phyloP scores from a whole-genome alignment of 2,888 invertebrate species.

The Acrobasis consociella region DNA sequence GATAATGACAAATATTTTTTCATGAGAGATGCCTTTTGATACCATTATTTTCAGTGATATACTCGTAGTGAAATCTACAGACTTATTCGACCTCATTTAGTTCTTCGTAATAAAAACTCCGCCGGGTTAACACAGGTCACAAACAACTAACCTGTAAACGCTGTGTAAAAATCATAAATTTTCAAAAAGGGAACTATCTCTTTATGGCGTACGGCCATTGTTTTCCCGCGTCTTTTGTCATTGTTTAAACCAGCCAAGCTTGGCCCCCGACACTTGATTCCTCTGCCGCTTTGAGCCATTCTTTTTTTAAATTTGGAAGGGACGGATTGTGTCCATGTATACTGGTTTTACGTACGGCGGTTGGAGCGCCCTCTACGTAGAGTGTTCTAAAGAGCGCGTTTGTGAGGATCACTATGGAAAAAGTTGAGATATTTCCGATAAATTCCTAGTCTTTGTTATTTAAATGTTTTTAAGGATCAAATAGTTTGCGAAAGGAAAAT shows the following conservation, averaged over 20 bases:
- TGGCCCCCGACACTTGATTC: conserved; percentile 43
- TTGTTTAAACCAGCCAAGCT: conserved; percentile 42
- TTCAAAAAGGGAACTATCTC: conserved; percentile 46
- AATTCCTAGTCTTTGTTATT: conserved; percentile 54
- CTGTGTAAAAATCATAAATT: conserved; percentile 37
- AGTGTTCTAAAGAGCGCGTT: conserved; percentile 49
- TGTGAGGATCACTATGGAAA: conserved; percentile 46
- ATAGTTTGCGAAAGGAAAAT: too few species aligned
- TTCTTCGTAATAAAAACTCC: not conserved
- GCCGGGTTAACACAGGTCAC: conserved; percentile 3
- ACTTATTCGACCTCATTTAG: not conserved
- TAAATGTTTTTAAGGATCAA: conserved; percentile 44
- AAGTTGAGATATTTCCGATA: conserved; percentile 69
- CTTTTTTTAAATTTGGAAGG: conserved; percentile 34
- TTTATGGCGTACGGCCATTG: conserved; percentile 53
- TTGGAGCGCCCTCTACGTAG: conserved; percentile 50
- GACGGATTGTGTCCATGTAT: conserved; percentile 37
- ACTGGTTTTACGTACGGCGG: conserved; percentile 44
- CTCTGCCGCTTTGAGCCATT: conserved; percentile 36
- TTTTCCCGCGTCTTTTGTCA: conserved; percentile 64
- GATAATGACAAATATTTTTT: too few species aligned
- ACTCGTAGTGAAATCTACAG: too few species aligned
- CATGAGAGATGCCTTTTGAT: too few species aligned
- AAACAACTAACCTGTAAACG: conserved; percentile 26
- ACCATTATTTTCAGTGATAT: too few species aligned